A percentile compares a stretch with the other conserved stretches of the same genome.
These are phyloP conservation scores for Sylvietta virens DNA, from an alignment of 2,113 vertebrate genomes.

Conservation along the genomic window DNA sequence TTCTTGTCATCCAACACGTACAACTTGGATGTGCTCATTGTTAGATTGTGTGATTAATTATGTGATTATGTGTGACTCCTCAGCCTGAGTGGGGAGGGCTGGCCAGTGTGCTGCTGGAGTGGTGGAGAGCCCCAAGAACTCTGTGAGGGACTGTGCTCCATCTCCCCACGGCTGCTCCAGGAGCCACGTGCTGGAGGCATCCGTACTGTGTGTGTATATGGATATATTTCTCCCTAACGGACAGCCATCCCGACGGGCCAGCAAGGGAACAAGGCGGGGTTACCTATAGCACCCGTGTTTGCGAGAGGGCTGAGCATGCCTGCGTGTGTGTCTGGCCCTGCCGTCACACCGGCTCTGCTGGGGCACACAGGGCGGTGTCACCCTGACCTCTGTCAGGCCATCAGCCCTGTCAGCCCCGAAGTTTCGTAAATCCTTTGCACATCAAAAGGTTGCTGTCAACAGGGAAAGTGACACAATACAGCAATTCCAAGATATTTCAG, in stretches of 20 bases:
- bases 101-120: neutral
- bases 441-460: neutral
- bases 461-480: rapidly evolving
- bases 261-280: rapidly evolving
- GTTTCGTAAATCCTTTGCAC: neutral
- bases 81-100: neutral
- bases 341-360: rapidly evolving
- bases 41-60: neutral
- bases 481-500: neutral
- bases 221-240: neutral
- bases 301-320: rapidly evolving
- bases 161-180: neutral
- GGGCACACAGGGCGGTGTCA: rapidly evolving
- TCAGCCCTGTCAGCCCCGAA: neutral
- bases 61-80: too few species aligned
- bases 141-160: neutral
- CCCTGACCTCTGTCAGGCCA: neutral
- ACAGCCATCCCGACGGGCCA: too few species aligned
- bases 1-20: neutral
- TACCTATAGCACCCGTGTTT: rapidly evolving
- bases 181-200: neutral
- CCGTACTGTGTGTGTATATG: rapidly evolving
- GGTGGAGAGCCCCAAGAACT: neutral
- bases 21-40: rapidly evolving
- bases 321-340: neutral